Conservation (phyloP, 1,140 invertebrate species). For the Temnothorax nylanderi region DNA sequence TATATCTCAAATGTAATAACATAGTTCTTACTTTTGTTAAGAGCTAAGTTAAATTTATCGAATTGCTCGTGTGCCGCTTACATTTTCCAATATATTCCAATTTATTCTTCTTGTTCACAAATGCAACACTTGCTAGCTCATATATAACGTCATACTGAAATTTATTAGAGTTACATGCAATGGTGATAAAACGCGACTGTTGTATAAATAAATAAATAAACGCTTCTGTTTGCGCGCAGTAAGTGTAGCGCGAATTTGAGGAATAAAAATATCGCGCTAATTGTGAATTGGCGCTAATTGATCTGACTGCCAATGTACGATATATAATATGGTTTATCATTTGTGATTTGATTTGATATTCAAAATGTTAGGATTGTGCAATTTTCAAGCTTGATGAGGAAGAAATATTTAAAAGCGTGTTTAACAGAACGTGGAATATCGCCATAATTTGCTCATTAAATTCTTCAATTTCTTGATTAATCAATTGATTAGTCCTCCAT, state of each 20-base stretch:
- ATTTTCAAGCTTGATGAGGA: neutral
- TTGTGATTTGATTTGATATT: conserved; percentile 17
- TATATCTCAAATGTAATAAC: neutral
- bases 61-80: neutral
- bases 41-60: neutral
- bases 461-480: conserved; percentile 1
- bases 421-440: neutral
- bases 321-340: neutral
- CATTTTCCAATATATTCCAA: neutral
- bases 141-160: neutral
- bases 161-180: conserved; percentile 4
- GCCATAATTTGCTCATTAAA: neutral
- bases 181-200: conserved; percentile 7
- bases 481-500: neutral
- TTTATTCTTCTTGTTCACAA: conserved; percentile 17
- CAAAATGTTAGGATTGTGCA: neutral
- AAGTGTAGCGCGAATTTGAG: conserved; percentile 20
- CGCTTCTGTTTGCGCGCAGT: neutral
- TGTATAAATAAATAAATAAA: conserved; percentile 41
- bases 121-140: neutral
- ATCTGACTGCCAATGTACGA: neutral
- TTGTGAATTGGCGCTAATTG: conserved; percentile 11
- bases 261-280: conserved; percentile 35
- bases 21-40: neutral
- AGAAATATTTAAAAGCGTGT: conserved; percentile 15